These are phyloP conservation scores for Novumbra hubbsi DNA, from an alignment of 2,797 vertebrate genomes.

Conservation along the genomic window DNA sequence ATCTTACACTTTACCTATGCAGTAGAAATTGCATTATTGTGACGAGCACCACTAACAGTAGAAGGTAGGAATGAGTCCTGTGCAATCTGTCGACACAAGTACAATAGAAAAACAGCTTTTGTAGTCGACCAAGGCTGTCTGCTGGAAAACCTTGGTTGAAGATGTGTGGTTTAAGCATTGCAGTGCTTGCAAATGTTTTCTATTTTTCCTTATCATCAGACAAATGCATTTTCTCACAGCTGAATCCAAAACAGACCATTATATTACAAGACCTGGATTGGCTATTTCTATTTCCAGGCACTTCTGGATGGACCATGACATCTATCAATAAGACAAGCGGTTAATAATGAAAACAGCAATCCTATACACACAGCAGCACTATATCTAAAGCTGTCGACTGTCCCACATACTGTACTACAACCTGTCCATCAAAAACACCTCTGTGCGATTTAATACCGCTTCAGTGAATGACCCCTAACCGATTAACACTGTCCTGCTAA, in stretches of 20 bases:
- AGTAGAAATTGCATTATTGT: no score
- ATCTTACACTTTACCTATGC: no score
- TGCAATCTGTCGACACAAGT: no score
- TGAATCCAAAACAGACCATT: not conserved
- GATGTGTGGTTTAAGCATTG: no score
- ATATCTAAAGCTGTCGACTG: not conserved
- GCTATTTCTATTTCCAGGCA: not conserved
- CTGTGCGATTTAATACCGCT: constrained; percentile 45
- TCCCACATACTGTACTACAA: constrained; percentile 9
- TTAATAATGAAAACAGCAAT: constrained; percentile 24
- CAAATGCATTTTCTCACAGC: not conserved
- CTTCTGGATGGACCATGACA: constrained; percentile 19
- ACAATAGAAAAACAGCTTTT: no score
- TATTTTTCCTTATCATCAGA: not conserved
- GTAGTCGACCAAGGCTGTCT: no score
- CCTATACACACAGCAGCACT: not conserved
- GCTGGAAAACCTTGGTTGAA: no score
- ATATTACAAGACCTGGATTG: not conserved
- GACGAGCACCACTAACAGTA: no score
- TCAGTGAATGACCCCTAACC: constrained; percentile 19
- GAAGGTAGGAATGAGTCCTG: no score
- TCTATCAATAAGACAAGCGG: constrained; percentile 28
- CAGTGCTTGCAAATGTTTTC: no score
- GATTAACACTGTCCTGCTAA: constrained; percentile 37
- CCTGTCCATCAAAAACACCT: constrained; percentile 17